These are phyloP conservation scores for Miniopterus natalensis DNA, from an alignment of 2,113 vertebrate genomes.

Conservation along the genomic window DNA sequence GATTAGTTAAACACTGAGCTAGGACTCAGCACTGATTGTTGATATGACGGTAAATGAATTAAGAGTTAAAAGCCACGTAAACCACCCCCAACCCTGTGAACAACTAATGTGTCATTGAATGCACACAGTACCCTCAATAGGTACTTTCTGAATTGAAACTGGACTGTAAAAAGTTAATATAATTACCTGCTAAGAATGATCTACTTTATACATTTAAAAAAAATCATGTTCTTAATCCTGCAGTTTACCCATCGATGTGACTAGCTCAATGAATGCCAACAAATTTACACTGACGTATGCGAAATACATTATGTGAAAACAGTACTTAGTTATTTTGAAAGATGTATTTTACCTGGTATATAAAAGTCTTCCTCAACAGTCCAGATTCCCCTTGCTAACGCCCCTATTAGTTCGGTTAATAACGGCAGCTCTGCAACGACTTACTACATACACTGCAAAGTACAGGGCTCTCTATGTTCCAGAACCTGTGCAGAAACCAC, in stretches of 20 bases:
- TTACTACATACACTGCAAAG: neutral
- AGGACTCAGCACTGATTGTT: neutral
- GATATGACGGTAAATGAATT: neutral
- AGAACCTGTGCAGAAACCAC: neutral
- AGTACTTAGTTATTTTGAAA: constrained; percentile 23
- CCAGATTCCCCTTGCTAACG: neutral
- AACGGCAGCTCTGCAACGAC: neutral
- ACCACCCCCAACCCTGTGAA: neutral
- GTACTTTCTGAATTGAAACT: neutral
- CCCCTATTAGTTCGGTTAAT: neutral
- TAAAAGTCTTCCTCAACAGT: neutral
- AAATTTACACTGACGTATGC: neutral
- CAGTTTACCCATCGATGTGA: neutral
- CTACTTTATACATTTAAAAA: neutral
- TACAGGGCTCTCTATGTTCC: neutral
- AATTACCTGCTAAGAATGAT: neutral
- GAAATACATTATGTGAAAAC: neutral
- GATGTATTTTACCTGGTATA: neutral
- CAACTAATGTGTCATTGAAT: neutral
- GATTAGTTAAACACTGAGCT: neutral
- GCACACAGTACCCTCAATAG: neutral
- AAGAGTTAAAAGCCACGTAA: neutral
- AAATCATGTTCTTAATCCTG: neutral
- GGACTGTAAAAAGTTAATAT: neutral
- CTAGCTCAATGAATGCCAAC: neutral